phyloP scores from a whole-genome alignment of 2,113 vertebrate genomes.

The Sitta europaea region DNA sequence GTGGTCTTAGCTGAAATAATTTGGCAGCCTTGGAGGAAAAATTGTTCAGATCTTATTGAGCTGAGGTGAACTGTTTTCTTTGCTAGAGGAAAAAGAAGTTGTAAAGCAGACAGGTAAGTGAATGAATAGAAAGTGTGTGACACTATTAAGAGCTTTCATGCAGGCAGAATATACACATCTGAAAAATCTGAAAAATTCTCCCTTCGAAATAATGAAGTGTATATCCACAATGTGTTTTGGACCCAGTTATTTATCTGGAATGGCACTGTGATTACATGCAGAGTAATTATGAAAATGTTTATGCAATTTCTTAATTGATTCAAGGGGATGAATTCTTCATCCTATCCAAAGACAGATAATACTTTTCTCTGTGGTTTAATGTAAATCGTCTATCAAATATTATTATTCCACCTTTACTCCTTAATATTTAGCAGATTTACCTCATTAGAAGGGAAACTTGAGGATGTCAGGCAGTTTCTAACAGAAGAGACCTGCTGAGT shows the following conservation, averaged over 20 bases:
- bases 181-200: not conserved
- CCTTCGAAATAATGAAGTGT: not conserved
- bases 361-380: conserved; percentile 20
- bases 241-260: not conserved
- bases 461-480: not conserved
- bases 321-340: conserved; percentile 14
- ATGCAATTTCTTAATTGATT: conserved; percentile 1
- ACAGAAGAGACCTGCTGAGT: not conserved
- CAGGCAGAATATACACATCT: not conserved
- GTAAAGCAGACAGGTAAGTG: not conserved
- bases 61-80: not conserved
- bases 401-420: not conserved
- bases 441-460: not conserved
- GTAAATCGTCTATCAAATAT: conserved; percentile 48
- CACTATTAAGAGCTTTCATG: not conserved
- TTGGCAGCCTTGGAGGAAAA: not conserved
- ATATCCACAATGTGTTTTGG: not conserved
- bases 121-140: not conserved
- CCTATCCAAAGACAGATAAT: not conserved
- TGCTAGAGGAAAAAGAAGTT: not conserved
- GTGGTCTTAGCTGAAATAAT: not conserved
- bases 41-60: not conserved
- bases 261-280: not conserved
- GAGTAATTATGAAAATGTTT: not conserved
- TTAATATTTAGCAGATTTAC: conserved; percentile 35